Base-by-base conservation (phyloP, 2,888 invertebrate species). In the Drosophila melanosoma region DNA sequence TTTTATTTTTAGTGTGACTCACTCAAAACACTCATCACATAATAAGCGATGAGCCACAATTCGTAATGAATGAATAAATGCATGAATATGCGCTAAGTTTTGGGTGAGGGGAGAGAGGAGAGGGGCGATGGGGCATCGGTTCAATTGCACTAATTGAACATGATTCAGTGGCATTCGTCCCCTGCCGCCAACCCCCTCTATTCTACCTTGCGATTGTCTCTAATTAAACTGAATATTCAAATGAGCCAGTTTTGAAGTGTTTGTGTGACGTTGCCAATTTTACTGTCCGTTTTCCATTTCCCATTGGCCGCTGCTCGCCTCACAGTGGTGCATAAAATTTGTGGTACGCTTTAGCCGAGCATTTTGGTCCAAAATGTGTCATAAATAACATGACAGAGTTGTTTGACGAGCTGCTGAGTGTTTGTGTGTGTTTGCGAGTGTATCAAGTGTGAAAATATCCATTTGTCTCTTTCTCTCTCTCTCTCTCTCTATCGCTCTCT, bases 61-160 rank as follows among this genome's bases (percentile, higher is more conserved):
- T 42, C 26, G 62, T 51, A 68, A 63, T 56, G 67, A 12, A 35
- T 56, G 29, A 40, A 51, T 64, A 26, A 32, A 72, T 20, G 54
- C 53, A 72, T 58, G 51, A 64, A 64, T 72, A 72, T 52, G 73
- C 56, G 54, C 57, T 45, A 45, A 15, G 53, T n/a, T 48, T 52
- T 49, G 51, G 15, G 12, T 0, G 15, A 2, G 7, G 10, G n/a
- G 11, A 12, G 15, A 2, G 7, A 4, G n/a, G 11, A 12, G 20
- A 5, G 6, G 11, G 6, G 23, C 23, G 36, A 3, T 17, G 40
- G 49, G 33, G 53, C 65, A 38, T 40, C 57, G 53, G 76, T 69
- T 76, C 76, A 87, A 80, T 78, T 84, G 85, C 74, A 72, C 87
- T 87, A 89, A 86, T 89, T 89, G 85, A 86, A 87, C 81, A 85